Conservation (phyloP, 35 echinoderm and acorn worm genomes). For the Antedon bifida region DNA sequence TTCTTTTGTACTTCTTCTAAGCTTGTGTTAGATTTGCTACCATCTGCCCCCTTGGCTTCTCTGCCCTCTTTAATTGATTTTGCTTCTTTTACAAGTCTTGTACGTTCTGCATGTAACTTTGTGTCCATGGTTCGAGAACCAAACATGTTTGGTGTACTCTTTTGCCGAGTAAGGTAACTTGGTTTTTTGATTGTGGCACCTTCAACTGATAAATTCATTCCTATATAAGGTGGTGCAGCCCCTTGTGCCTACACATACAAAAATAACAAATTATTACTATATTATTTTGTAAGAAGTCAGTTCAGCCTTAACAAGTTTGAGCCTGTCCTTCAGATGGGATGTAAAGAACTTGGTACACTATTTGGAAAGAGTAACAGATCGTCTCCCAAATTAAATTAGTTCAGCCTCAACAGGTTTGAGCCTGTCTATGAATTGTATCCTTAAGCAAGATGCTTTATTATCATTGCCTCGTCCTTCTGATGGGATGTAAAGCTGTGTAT, state of each 20-base stretch:
- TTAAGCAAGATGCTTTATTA: too few species aligned
- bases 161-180: slow-evolving; percentile 28
- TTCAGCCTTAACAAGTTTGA: too few species aligned
- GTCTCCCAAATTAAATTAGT: too few species aligned
- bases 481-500: too few species aligned
- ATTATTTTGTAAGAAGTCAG: background rate
- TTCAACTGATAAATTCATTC: slow-evolving; percentile 48
- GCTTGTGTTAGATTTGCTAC: slow-evolving; percentile 25
- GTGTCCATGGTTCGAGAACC: background rate
- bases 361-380: too few species aligned
- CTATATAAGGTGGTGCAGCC: slow-evolving; percentile 55
- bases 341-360: too few species aligned
- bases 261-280: background rate
- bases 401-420: too few species aligned
- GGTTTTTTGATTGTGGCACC: slow-evolving; percentile 55
- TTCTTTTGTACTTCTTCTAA: slow-evolving; percentile 85
- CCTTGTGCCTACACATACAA: background rate
- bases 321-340: too few species aligned
- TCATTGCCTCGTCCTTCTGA: too few species aligned
- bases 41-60: background rate
- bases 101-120: background rate
- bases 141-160: slow-evolving; percentile 52
- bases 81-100: background rate
- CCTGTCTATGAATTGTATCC: too few species aligned
- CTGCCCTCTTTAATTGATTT: slow-evolving; percentile 11